Base-by-base conservation (phyloP, 30 jellyfish, hydroid and myxozoan species). In the Hydra vulgaris region DNA sequence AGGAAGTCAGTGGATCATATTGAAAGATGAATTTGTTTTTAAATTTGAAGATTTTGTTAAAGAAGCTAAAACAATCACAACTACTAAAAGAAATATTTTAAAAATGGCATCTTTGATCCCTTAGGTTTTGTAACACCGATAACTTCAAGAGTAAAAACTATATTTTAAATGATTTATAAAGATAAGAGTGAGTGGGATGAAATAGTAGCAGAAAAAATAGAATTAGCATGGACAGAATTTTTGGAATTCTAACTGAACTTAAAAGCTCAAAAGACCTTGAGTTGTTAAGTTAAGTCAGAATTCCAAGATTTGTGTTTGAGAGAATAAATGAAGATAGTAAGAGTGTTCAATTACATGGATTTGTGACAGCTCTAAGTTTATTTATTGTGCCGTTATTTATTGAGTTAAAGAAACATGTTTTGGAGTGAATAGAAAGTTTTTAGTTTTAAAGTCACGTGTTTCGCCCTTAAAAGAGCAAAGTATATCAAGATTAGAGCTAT, bases 161-260 rank as follows among this genome's bases (percentile, higher is more conserved):
- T 56, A n/a, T 56, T 56, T 56, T n/a, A 56, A n/a, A 56, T 56
- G 17, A 17, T 56, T n/a, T 56, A n/a, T 56, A 56, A 56, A 56
- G 71, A 56, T 56, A 56, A 56, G 71, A 56, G 71, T 56, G 71
- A 56, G 71, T 56, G 71, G 71, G n/a, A 56, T 56, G 71, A 56
- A 15, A 56, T 56, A 15, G 71, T 56, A 56, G n/a, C 17, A 15
- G 71, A 56, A n/a, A 56, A 56, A 15, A 56, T 56, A 15, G 71
- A 56, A 56, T 15, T 15, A 56, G n/a, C 17, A n/a, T 56, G 71
- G 71, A 56, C 17, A 56, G 71, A 56, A n/a, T 56, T 56, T 56
- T 56, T 56, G n/a, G n/a, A n/a, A n/a, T n/a, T n/a, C n/a, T n/a
- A n/a, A n/a, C n/a, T n/a, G n/a, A n/a, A n/a, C n/a, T n/a, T n/a